phyloP scores from a whole-genome alignment of 2,888 invertebrate species.

The Drosophila merina region DNA sequence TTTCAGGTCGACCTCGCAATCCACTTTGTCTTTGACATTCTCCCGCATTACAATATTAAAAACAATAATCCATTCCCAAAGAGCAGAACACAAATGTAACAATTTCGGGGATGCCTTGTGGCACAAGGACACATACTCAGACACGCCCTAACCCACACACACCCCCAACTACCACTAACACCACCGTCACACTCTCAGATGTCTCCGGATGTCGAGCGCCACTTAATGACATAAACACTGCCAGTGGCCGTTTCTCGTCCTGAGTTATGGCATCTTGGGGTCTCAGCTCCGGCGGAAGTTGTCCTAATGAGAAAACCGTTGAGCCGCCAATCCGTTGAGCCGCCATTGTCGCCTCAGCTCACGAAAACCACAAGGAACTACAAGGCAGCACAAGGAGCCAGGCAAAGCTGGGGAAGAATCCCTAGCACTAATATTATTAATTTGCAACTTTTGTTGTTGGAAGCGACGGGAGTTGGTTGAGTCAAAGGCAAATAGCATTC shows the following conservation, averaged over 20 bases:
- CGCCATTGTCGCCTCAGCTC: slow-evolving; percentile 9
- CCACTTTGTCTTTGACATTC: slow-evolving; percentile 22
- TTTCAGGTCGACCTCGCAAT: slow-evolving; percentile 13
- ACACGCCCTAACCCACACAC: slow-evolving; percentile 14
- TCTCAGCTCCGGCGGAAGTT: slow-evolving; percentile 60
- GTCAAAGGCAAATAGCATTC: slow-evolving; percentile 53
- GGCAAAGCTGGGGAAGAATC: background rate
- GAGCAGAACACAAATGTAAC: slow-evolving; percentile 37
- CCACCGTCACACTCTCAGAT: slow-evolving; percentile 24
- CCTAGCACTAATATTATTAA: slow-evolving; percentile 59
- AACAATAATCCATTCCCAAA: slow-evolving; percentile 9
- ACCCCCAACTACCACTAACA: slow-evolving; percentile 1
- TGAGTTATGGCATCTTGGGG: slow-evolving; percentile 31
- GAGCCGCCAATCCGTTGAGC: slow-evolving; percentile 37
- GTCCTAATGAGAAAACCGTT: slow-evolving; percentile 63
- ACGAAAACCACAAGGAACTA: slow-evolving; percentile 10
- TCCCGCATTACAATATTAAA: too few species aligned
- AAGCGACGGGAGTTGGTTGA: slow-evolving; percentile 23
- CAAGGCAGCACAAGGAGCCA: too few species aligned
- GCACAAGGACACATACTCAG: slow-evolving; percentile 13
- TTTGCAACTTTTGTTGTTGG: slow-evolving; percentile 51
- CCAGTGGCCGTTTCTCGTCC: slow-evolving; percentile 15
- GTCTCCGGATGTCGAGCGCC: slow-evolving; percentile 36
- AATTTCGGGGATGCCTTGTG: slow-evolving; percentile 29
- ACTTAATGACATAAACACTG: slow-evolving; percentile 72